Conservation (phyloP, 2,888 invertebrate genomes). For the Coelopa pilipes region DNA sequence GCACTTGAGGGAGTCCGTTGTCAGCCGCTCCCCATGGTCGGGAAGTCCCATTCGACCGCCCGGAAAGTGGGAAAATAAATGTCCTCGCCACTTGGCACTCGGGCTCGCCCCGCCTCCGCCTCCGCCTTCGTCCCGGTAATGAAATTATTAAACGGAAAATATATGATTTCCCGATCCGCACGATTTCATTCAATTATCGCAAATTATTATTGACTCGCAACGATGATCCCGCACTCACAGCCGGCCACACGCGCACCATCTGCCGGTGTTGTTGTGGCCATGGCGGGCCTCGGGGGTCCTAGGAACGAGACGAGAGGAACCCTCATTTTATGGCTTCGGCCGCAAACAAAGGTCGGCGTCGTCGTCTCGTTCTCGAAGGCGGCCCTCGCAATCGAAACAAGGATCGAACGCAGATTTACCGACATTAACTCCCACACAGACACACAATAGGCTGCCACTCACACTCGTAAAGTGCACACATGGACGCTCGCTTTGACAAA, state of each 20-base stretch:
- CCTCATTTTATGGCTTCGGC: slow-evolving; percentile 8
- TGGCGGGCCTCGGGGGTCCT: not conserved
- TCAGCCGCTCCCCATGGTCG: no score
- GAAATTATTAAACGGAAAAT: slow-evolving; percentile 13
- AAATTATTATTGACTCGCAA: slow-evolving; percentile 23
- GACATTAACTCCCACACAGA: not conserved
- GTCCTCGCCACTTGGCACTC: no score
- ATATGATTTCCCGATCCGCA: slow-evolving; percentile 22
- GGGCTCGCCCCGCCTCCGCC: no score
- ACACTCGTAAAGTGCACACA: not conserved
- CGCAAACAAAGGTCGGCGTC: slow-evolving; percentile 3
- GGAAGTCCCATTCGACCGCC: no score
- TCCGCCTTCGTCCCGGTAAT: not conserved
- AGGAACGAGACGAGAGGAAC: no score
- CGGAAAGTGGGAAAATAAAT: no score
- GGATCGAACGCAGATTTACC: not conserved
- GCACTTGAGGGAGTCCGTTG: no score
- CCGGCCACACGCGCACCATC: not conserved
- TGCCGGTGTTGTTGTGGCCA: not conserved
- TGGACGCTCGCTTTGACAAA: not conserved
- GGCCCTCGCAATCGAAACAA: not conserved
- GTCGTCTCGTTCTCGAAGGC: not conserved
- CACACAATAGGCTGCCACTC: not conserved
- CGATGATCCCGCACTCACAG: not conserved
- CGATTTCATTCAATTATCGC: slow-evolving; percentile 27